Base-by-base conservation (phyloP, 2,113 vertebrate species). In the Trematocara marginatum region DNA sequence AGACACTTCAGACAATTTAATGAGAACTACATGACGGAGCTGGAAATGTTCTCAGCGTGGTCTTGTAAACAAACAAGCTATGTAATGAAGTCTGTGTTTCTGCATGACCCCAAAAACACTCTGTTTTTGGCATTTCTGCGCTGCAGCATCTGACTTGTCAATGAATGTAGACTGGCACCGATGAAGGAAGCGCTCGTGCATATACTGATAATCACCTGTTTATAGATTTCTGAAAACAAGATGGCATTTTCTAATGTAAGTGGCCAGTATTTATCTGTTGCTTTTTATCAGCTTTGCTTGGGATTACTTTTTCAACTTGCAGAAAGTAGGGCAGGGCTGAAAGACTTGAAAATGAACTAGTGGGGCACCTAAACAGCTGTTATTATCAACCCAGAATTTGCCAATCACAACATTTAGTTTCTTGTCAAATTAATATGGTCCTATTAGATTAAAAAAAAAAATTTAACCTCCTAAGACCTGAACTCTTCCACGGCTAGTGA, bases 101-200 rank as follows among this genome's bases (percentile, higher is more conserved):
- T 34, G 45, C 8, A 1, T 76, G 71, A 49, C 26, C 45, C 10
- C 45, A n/a, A 76, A 74, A 76, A n/a, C 8, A n/a, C 45, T 1
- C 15, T 11, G 8, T 49, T 76, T 76, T 18, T 49, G 42, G 42
- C 15, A 76, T 76, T 76, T 76, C 23, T 5, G 45, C 4, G 0
- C 45, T 12, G 10, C 71, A 51, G 45, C 26, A 10, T 51, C 71
- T 8, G 23, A 76, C 71, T 31, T 31, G 47, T 51, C 45, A 51
- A 10, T 7, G 45, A 29, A 5, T 76, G 71, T 18, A 51, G 45
- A 76, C 15, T 34, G 16, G 9, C 42, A 76, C 16, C 26, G 31
- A 12, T 76, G 9, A 51, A 10, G 13, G 9, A 31, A 31, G 71
- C 3, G 0, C 45, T 12, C 15, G 0, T 31, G 69, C 26, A 76